Percentiles rank a stretch among this genome's conserved stretches.
These are phyloP conservation scores for Iphiclides podalirius DNA, from an alignment of 2,888 invertebrate genomes.

Conservation along the genomic window DNA sequence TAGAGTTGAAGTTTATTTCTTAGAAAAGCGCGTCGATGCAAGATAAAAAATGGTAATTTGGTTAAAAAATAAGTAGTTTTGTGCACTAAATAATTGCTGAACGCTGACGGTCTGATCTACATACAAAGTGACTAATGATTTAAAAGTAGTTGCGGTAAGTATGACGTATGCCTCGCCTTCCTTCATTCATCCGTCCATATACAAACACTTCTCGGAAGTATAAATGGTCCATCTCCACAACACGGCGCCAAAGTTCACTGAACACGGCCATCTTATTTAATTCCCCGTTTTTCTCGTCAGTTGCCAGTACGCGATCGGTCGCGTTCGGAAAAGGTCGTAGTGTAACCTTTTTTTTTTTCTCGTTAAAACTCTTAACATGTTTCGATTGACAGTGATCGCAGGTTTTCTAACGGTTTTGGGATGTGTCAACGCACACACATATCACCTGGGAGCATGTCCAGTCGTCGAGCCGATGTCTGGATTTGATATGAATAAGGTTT, in stretches of 20 bases:
- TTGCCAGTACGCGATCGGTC: conserved; percentile 16
- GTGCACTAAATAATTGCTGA: too few species aligned
- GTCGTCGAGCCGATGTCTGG: conserved; percentile 85
- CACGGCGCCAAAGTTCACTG: conserved; percentile 14
- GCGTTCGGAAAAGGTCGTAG: conserved; percentile 6
- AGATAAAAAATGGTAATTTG: too few species aligned
- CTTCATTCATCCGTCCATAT: conserved; percentile 7
- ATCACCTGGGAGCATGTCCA: conserved; percentile 88
- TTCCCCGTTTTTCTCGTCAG: conserved; percentile 1
- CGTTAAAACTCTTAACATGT: conserved; percentile 41
- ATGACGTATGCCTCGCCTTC: too few species aligned
- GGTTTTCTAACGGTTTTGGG: conserved; percentile 51
- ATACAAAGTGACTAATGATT: too few species aligned
- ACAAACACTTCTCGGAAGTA: conserved; percentile 17
- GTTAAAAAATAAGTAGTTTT: too few species aligned
- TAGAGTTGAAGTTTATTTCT: too few species aligned
- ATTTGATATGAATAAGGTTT: conserved; percentile 88
- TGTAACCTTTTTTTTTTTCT: background rate
- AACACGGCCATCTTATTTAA: conserved; percentile 19
- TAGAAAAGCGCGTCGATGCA: too few species aligned
- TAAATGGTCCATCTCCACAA: conserved; percentile 10
- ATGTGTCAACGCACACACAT: conserved; percentile 78
- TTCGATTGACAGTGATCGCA: conserved; percentile 37
- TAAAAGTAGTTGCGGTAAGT: too few species aligned
- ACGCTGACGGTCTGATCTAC: too few species aligned